Base-by-base conservation (phyloP, 2,113 vertebrate genomes). In the Thalassoma bifasciatum region DNA sequence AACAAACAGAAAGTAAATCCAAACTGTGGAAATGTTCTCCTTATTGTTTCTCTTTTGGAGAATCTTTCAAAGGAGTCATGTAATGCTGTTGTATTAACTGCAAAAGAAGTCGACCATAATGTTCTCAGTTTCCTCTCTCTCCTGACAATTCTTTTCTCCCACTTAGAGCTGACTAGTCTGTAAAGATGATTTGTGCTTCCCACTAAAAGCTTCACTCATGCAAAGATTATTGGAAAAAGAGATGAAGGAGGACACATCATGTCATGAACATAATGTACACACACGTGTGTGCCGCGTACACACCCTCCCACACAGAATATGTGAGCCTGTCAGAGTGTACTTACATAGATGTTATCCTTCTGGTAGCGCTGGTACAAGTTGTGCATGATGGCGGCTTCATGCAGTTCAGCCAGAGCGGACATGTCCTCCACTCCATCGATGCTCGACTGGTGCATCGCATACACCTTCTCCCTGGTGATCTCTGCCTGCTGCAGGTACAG, bases 381-480 rank as follows among this genome's bases (percentile, higher is more conserved):
- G 74, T 96, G 94, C 94, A 98, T 94, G 87, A 98, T 98, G 79
- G 96, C 95, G 11, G 95, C 95, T 82, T 98, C 96, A 4, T 98
- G 96, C 53, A 98, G 91, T 64, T 98, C 96, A 1, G 94, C 93
- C 92, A 98, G 90, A 1, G 90, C 81, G 10, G 96, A 96, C 96
- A 98, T 98, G 89, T 98, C 96, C 90, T 97, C 96, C 87, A 96
- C 96, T 5, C 96, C 96, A 13, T 95, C 94, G 16, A 92, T 16
- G 34, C 95, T 97, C 90, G 92, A 94, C 89, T 93, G 94, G 86
- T 97, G 95, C 96, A 98, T 98, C 5, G 94, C 94, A 6, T 94
- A 92, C 47, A 97, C 94, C 53, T 88, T 93, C 84, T 95, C 95
- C 75, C 94, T 92, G 81, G 92, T 94, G 16, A 96, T 92, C 73